These are phyloP conservation scores for Rosalia funebris DNA, from an alignment of 2,888 invertebrate genomes.

Conservation along the genomic window DNA sequence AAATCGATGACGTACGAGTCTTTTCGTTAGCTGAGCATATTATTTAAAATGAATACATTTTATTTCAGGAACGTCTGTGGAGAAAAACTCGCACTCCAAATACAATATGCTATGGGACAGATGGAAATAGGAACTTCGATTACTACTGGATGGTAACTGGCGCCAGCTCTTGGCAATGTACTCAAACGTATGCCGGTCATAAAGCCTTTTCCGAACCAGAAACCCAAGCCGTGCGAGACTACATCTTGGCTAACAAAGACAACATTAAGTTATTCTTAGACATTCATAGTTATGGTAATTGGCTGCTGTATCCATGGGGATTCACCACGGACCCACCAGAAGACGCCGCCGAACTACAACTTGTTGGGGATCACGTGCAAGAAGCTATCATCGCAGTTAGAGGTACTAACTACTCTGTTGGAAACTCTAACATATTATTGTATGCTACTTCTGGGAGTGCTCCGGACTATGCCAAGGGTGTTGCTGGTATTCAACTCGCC, in stretches of 20 bases:
- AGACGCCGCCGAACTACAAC: slow-evolving; percentile 55
- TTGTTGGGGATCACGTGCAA: slow-evolving; percentile 52
- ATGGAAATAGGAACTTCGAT: slow-evolving; percentile 81
- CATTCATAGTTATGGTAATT: slow-evolving; percentile 77
- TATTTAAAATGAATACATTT: too few species aligned
- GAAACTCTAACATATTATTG: slow-evolving; percentile 63
- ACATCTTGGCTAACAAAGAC: slow-evolving; percentile 65
- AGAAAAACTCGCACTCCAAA: slow-evolving; percentile 18
- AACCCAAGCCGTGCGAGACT: slow-evolving; percentile 70
- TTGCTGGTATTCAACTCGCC: slow-evolving; percentile 67
- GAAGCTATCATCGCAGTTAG: slow-evolving; percentile 59
- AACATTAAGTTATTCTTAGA: slow-evolving; percentile 74
- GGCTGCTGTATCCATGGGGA: slow-evolving; percentile 76
- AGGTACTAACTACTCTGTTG: slow-evolving; percentile 66
- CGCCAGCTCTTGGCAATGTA: slow-evolving; percentile 58
- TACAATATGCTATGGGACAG: slow-evolving; percentile 72
- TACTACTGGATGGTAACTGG: slow-evolving; percentile 71
- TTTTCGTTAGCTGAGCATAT: too few species aligned
- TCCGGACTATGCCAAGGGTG: slow-evolving; percentile 73
- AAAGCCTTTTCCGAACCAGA: slow-evolving; percentile 65
- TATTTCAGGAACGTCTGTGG: slow-evolving; percentile 19
- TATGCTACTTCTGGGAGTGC: slow-evolving; percentile 72
- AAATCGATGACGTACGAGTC: too few species aligned
- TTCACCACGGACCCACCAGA: slow-evolving; percentile 64
- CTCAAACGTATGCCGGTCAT: slow-evolving; percentile 64